Base-by-base conservation (phyloP, 2,888 invertebrate species). In the Phasia obesa region DNA sequence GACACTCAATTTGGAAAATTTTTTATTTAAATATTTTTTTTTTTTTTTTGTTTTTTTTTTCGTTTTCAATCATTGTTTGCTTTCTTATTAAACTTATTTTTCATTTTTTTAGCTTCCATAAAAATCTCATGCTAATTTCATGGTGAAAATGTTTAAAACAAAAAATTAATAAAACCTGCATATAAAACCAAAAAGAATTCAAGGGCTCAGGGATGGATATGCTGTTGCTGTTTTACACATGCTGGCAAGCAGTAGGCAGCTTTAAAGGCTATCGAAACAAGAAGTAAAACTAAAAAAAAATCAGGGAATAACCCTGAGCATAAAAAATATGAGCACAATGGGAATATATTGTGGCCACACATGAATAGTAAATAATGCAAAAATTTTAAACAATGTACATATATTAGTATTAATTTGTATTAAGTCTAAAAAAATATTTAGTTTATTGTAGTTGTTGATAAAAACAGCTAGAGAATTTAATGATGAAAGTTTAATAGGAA, bases 1-100 rank as follows among this genome's bases (percentile, higher is more conserved):
- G 53, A 67, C 73, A 73, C 44, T 67, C 35, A 67, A 79, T 73
- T 71, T 65, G 38, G 31, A 31, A 59, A 42, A n/a, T 23, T 38
- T 71, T 55, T 25, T 70, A 38, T 25, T 42, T 15, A 6, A 31
- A 35, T 23, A n/a, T 42, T 42, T 62, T 47, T n/a, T 53, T n/a
- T n/a, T n/a, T n/a, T n/a, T n/a, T n/a, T n/a, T n/a, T n/a, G n/a
- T n/a, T n/a, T n/a, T n/a, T n/a, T n/a, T n/a, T n/a, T n/a, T n/a
- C n/a, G n/a, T n/a, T n/a, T 44, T 31, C 21, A 23, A 1, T 23
- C n/a, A 7, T 17, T 47, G 17, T 47, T 47, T 47, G 19, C n/a
- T 42, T 47, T 47, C 17, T 47, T 47, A 47, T 47, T 17, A 4
- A 1, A n/a, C 17, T 19, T 47, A n/a, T 44, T 44, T 44, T 17